Percentiles rank a stretch among this genome's conserved stretches.
Conservation (phyloP, 1,140 invertebrate genomes). For the Hermetia illucens region DNA sequence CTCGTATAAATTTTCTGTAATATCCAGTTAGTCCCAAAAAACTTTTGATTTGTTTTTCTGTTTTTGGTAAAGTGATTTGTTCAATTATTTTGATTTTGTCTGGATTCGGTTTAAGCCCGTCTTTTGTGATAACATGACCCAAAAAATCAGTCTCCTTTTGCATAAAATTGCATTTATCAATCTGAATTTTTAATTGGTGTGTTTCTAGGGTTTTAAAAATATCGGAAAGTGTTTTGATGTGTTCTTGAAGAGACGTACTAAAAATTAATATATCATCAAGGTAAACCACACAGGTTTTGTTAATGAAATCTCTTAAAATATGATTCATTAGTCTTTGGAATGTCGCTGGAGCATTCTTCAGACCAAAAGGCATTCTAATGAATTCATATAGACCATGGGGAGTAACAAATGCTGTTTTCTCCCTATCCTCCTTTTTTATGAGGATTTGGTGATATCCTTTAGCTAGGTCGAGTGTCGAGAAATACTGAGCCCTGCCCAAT, state of each 20-base stretch:
- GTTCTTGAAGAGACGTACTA: conserved; percentile 12
- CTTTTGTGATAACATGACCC: too few relatives aligned
- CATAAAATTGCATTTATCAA: conserved; percentile 15
- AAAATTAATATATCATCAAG: conserved; percentile 20
- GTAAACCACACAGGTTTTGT: conserved; percentile 16
- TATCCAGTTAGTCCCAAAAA: conserved; percentile 9
- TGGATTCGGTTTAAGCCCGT: conserved; percentile 11
- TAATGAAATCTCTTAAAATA: conserved; percentile 13
- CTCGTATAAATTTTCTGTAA: conserved; percentile 9
- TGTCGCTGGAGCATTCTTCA: conserved; percentile 23
- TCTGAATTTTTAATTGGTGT: conserved; percentile 10
- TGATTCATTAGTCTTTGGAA: conserved; percentile 31
- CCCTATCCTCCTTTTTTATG: not conserved
- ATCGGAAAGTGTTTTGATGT: conserved; percentile 14
- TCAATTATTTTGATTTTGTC: conserved; percentile 9
- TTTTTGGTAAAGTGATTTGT: conserved; percentile 10
- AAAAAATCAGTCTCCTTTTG: conserved; percentile 16
- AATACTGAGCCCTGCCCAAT: not conserved
- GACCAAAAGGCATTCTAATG: conserved; percentile 22
- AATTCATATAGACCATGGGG: not conserved
- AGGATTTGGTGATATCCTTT: too few relatives aligned
- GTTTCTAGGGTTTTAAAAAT: conserved; percentile 22
- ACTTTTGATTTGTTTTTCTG: conserved; percentile 8
- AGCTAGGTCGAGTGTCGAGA: conserved; percentile 2
- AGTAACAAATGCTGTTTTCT: conserved; percentile 1